A percentile compares a stretch with the other conserved stretches of the same genome.
Conservation (phyloP, 35 echinoderm and acorn worm genomes). For the Strongylocentrotus purpuratus region DNA sequence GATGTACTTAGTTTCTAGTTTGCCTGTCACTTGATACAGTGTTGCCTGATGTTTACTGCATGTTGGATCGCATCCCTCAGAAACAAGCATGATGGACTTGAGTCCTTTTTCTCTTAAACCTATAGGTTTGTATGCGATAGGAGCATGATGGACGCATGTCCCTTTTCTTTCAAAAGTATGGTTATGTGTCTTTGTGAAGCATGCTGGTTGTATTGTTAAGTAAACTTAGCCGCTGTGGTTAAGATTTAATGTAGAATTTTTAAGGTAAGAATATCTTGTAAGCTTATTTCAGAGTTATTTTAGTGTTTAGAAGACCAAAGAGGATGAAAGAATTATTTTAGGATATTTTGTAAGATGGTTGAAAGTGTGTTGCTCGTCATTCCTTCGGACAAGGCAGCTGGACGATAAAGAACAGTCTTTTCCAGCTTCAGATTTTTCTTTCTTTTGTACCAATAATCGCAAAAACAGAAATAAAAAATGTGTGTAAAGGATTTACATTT, state of each 20-base stretch:
- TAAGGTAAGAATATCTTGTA: conserved; percentile 4
- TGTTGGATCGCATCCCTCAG: conserved; percentile 24
- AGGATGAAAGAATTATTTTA: conserved; percentile 6
- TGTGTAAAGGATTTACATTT: not conserved
- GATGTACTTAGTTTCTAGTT: conserved; percentile 15
- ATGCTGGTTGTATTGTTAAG: not conserved
- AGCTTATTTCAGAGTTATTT: conserved; percentile 22
- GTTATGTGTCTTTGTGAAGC: not conserved
- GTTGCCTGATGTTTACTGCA: conserved; percentile 28
- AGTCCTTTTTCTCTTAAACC: not conserved
- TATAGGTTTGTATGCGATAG: not conserved
- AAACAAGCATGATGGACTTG: not conserved
- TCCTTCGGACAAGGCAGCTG: conserved; percentile 18
- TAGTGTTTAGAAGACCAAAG: conserved; percentile 34
- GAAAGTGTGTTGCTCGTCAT: conserved; percentile 25
- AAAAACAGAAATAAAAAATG: not conserved
- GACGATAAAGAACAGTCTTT: not conserved
- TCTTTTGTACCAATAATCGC: not conserved
- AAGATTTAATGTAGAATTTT: not conserved
- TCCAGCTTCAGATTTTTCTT: conserved; percentile 15
- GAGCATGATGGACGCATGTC: conserved; percentile 15
- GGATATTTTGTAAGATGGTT: not conserved
- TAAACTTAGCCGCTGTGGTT: not conserved
- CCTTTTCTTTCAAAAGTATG: not conserved
- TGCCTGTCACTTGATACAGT: conserved; percentile 13